Evolutionary conservation across 2,797 vertebrate species (phyloP).

Genomic region (Scomberomorus guttatus): DNA sequence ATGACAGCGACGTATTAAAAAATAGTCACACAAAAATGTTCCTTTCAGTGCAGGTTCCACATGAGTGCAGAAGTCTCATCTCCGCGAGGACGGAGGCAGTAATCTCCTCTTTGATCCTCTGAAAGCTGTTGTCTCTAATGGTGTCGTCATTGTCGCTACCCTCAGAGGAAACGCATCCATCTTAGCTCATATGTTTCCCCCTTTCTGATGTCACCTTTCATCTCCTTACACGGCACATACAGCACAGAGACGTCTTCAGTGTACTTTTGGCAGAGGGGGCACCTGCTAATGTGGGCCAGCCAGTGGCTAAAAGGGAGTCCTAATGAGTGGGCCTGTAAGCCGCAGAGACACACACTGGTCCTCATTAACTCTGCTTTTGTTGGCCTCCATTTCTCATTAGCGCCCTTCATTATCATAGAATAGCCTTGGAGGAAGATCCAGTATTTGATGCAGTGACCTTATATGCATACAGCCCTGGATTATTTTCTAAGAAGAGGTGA

Average conservation of each 20-base stretch:
- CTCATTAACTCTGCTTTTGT: slow-evolving; percentile 65
- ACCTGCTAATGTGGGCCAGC: slow-evolving; percentile 41
- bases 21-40: not conserved
- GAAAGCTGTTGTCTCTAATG: slow-evolving; percentile 31
- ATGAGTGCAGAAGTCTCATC: not conserved
- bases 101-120: slow-evolving; percentile 36
- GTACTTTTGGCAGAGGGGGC: slow-evolving; percentile 11
- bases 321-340: slow-evolving; percentile 43
- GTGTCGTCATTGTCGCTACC: not conserved
- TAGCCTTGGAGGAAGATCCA: slow-evolving; percentile 20
- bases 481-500: slow-evolving; percentile 14
- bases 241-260: slow-evolving; percentile 11
- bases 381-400: slow-evolving; percentile 62
- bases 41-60: not conserved
- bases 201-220: slow-evolving; percentile 51
- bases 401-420: slow-evolving; percentile 35
- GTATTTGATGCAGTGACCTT: slow-evolving; percentile 14
- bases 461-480: not conserved
- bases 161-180: slow-evolving; percentile 24
- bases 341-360: slow-evolving; percentile 5
- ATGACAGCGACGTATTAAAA: not conserved
- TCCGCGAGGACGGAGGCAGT: not conserved
- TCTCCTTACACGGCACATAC: slow-evolving; percentile 21
- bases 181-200: slow-evolving; percentile 30
- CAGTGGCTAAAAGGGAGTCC: slow-evolving; percentile 34